These are phyloP conservation scores for Phymanthus crucifer DNA, from an alignment of 92 coral and sea anemone species.

Conservation along the genomic window DNA sequence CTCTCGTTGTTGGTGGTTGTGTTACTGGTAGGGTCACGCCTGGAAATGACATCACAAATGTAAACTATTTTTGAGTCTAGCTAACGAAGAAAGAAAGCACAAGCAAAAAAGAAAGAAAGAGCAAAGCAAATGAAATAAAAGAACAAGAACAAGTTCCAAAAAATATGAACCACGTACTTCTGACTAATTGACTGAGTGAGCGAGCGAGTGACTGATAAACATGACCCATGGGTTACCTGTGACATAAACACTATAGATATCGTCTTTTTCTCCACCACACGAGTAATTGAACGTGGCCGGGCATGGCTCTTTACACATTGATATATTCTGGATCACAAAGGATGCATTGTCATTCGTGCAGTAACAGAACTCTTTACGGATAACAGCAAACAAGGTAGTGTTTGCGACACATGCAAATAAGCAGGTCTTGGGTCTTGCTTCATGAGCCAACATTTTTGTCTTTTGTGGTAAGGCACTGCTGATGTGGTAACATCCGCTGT, in stretches of 20 bases:
- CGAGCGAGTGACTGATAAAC: neutral
- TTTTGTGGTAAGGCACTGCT: neutral
- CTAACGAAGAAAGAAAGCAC: neutral
- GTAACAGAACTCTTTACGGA: slow-evolving; percentile 29
- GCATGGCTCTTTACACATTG: slow-evolving; percentile 37
- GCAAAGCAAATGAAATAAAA: no score
- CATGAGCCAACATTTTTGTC: slow-evolving; percentile 35
- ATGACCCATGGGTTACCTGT: slow-evolving; percentile 49
- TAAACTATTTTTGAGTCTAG: neutral
- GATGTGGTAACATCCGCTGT: neutral
- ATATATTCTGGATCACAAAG: neutral
- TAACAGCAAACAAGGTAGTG: slow-evolving; percentile 9
- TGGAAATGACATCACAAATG: neutral
- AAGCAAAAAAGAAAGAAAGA: neutral
- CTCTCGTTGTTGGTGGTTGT: neutral
- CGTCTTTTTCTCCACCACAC: slow-evolving; percentile 44
- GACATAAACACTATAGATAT: slow-evolving; percentile 33
- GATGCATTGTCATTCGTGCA: slow-evolving; percentile 29
- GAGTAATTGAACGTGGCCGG: slow-evolving; percentile 31
- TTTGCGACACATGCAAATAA: slow-evolving; percentile 15
- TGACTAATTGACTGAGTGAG: no score
- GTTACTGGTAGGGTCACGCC: neutral
- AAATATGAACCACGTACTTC: no score
- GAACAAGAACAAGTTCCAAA: no score
- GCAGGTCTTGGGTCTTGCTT: slow-evolving; percentile 47